Evolutionary conservation across 2,797 vertebrate genomes (phyloP).

Genomic region (Danio choprae): DNA sequence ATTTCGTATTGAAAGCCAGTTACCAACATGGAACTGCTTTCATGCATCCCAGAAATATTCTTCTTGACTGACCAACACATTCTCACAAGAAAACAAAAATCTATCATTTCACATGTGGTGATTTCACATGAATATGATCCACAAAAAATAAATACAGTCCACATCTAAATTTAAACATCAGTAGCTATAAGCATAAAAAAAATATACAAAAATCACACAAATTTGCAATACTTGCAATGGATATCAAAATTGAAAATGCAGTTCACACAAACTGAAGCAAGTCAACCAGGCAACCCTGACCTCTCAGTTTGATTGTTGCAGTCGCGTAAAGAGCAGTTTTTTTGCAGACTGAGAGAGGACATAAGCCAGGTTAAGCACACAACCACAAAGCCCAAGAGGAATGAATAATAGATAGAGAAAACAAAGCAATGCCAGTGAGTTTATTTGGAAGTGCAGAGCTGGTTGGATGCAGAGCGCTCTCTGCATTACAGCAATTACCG

Average conservation of each 20-base stretch:
- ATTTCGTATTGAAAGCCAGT: no score
- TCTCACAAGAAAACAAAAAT: background rate
- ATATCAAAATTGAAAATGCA: background rate
- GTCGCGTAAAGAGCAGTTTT: background rate
- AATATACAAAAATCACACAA: background rate
- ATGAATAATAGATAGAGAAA: slow-evolving; percentile 46
- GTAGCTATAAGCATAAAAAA: background rate
- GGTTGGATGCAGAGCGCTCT: slow-evolving; percentile 5
- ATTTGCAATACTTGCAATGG: background rate
- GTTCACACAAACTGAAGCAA: background rate
- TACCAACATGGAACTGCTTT: no score
- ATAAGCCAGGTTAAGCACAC: slow-evolving; percentile 24
- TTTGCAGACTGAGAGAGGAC: slow-evolving; percentile 10
- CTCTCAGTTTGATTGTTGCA: slow-evolving; percentile 20
- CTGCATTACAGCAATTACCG: slow-evolving; percentile 42
- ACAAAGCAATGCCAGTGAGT: background rate
- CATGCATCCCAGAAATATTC: no score
- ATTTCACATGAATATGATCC: background rate
- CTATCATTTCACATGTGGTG: background rate
- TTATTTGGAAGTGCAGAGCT: slow-evolving; percentile 3
- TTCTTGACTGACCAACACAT: no score
- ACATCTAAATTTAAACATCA: background rate
- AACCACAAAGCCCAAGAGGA: slow-evolving; percentile 4
- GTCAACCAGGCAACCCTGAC: background rate
- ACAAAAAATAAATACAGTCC: background rate